These are phyloP conservation scores for Heliopora coerulea DNA, from an alignment of 92 coral and sea anemone species.

Conservation along the genomic window DNA sequence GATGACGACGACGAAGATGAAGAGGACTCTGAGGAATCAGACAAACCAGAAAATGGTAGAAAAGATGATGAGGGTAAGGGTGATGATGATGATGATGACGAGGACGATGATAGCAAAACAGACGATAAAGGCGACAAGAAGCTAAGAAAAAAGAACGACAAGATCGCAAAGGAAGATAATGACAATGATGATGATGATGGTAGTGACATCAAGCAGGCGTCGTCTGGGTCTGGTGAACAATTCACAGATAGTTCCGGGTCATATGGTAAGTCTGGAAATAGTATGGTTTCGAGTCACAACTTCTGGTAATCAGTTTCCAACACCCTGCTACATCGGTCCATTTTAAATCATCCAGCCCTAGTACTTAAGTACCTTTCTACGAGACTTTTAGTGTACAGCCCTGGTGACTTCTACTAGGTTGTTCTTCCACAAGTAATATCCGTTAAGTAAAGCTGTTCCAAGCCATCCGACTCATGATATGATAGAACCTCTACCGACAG, in stretches of 20 bases:
- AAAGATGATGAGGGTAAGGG: background rate
- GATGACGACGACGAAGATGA: conserved; percentile 8
- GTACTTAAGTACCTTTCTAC: no score
- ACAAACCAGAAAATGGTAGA: background rate
- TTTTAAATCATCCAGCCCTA: no score
- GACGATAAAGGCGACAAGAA: conserved; percentile 15
- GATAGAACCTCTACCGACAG: no score
- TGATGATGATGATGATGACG: background rate
- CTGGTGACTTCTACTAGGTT: no score
- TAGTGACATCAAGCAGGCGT: conserved; percentile 47
- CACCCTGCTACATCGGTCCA: no score
- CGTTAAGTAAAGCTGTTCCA: no score
- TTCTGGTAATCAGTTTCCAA: no score
- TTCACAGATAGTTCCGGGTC: background rate
- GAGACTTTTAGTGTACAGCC: no score
- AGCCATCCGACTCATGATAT: no score
- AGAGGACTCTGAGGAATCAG: background rate
- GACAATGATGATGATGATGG: background rate
- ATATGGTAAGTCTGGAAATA: no score
- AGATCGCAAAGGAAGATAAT: background rate
- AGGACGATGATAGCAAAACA: background rate
- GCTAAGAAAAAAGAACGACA: background rate
- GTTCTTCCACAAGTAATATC: no score
- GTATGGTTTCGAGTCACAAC: no score
- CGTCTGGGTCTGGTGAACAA: conserved; percentile 2